These are phyloP conservation scores for Toxostoma redivivum DNA, from an alignment of 2,113 vertebrate species.

Conservation along the genomic window DNA sequence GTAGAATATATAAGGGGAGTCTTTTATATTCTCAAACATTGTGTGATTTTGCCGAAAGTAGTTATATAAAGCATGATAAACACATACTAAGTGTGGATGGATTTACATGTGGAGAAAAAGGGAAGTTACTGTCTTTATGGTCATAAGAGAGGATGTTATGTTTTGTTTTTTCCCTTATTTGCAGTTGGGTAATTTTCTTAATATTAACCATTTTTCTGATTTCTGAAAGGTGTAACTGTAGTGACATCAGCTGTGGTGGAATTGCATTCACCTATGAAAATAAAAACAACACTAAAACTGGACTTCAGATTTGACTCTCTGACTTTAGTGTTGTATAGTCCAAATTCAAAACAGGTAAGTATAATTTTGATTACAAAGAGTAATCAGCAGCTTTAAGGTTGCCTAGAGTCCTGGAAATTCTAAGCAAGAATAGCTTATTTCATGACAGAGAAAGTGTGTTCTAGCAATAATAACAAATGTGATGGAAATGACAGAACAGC, in stretches of 20 bases:
- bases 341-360: constrained; percentile 78
- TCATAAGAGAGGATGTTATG: background rate
- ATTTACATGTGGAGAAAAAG: background rate
- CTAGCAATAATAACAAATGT: background rate
- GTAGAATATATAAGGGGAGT: background rate
- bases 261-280: constrained; percentile 74
- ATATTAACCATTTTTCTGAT: background rate
- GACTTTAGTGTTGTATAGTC: constrained; percentile 84
- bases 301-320: constrained; percentile 91
- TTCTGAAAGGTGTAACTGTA: constrained; percentile 80
- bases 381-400: background rate
- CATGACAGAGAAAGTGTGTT: background rate
- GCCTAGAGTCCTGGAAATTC: background rate
- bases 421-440: background rate
- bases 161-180: background rate
- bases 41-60: background rate
- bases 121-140: background rate
- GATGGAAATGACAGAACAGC: background rate
- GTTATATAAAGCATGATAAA: background rate
- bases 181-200: background rate
- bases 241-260: constrained; percentile 94
- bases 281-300: constrained; percentile 85
- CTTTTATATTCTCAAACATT: background rate
- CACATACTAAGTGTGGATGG: background rate
- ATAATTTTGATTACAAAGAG: background rate